Evolutionary conservation across 2,888 invertebrate genomes (phyloP), one percentile per base, ranked within the genome.

Genomic region (Acanthopleura granulata): DNA sequence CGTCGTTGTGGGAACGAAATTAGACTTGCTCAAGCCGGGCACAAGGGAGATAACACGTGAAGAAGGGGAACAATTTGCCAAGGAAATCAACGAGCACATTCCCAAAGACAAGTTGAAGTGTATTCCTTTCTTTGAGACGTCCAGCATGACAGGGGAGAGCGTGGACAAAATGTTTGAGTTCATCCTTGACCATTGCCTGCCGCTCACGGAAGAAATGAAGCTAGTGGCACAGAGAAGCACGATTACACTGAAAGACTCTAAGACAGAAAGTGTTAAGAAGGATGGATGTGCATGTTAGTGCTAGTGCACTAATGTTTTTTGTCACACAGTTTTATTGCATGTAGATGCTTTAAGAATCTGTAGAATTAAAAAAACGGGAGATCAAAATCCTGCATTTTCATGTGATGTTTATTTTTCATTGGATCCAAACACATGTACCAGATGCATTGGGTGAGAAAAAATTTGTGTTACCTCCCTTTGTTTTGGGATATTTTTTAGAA

Each of bases 61-160:
- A n/a, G 86, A 89, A 66, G 89, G 84, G 1, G 76, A 78, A 30
- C 80, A 77, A 72, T 83, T 85, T 61, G 76, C 88, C 22, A 77
- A 79, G 50, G 86, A 86, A 74, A 84, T 87, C 49, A 88, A 88
- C 51, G 79, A 80, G 61, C 78, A 83, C 22, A 76, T 86, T 12
- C 82, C 87, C 72, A 51, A 82, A 0, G 78, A 76, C 40, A 82
- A 79, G 75, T 66, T 84, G 6, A 75, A 79, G 18, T 75, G 77
- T 16, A 83, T 86, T 6, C 89, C 89, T 0, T 89, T 88, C 79
- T 90, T 89, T 81, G 90, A 89, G 76, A 90, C 90, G 0, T 89
- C 89, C 6, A 88, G 89, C 80, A 77, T 86, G 50, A 82, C 79
- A 29, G 89, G 89, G 25, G 78, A 83, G 22, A 85, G 86, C 78